Evolutionary conservation across 2,113 vertebrate genomes (phyloP).

Genomic region (Lathamus discolor): DNA sequence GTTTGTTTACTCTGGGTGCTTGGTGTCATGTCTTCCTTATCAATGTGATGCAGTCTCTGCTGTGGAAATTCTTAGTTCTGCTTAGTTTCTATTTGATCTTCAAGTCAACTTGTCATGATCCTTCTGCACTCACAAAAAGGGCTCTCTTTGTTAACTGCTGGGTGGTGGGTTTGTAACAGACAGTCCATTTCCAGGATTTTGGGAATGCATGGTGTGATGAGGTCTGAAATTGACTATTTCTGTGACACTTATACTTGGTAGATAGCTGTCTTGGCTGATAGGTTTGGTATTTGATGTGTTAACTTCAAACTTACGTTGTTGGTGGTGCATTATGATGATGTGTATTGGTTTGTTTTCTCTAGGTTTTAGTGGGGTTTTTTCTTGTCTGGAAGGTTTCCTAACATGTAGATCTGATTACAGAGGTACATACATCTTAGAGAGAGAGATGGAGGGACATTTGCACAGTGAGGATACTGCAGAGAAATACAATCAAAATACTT

Average conservation of each 20-base stretch:
- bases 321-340: not conserved
- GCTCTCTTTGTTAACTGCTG: not conserved
- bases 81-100: not conserved
- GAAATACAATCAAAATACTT: not conserved
- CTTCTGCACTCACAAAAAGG: not conserved
- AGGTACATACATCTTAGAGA: not conserved
- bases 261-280: not conserved
- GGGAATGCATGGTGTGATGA: not conserved
- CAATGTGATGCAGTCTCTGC: not conserved
- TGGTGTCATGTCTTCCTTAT: not conserved
- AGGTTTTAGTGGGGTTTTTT: not conserved
- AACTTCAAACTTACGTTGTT: not conserved
- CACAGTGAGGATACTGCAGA: not conserved
- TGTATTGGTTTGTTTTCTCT: not conserved
- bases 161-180: not conserved
- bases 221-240: not conserved
- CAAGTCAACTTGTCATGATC: fast-evolving
- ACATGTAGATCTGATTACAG: not conserved
- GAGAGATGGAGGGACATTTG: not conserved
- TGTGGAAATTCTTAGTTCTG: not conserved
- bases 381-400: not conserved
- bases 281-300: not conserved
- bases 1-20: not conserved
- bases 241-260: not conserved
- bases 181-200: not conserved